Evolutionary conservation across 1,140 invertebrate genomes (phyloP).

Genomic region (Pteromalus puparum): DNA sequence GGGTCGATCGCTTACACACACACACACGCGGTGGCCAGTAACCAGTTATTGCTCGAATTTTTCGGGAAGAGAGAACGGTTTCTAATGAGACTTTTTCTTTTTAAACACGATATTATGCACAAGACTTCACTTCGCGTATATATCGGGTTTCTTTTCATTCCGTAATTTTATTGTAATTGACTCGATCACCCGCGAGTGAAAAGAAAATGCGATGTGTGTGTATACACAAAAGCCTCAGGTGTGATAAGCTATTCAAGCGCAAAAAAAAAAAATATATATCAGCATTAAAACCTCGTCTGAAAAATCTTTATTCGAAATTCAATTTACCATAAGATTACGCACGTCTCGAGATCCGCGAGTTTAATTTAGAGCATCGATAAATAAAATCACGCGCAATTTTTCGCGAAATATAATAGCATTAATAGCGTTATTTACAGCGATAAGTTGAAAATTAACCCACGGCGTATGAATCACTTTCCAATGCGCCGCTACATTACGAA

Average conservation of each 20-base stretch:
- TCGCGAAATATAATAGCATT: background rate
- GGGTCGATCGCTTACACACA: background rate
- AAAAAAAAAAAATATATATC: background rate
- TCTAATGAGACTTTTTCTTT: no score
- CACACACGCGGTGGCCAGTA: no score
- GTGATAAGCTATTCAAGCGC: background rate
- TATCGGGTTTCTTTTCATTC: no score
- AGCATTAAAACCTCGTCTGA: background rate
- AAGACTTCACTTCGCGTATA: no score
- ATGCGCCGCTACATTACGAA: background rate
- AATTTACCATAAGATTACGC: background rate
- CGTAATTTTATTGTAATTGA: no score
- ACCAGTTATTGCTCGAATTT: no score
- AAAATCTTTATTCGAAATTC: background rate
- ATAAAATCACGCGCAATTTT: background rate
- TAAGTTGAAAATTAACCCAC: background rate
- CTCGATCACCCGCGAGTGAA: no score
- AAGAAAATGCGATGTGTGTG: no score
- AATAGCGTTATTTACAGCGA: background rate
- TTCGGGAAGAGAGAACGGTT: no score
- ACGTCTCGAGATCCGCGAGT: background rate
- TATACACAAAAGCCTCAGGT: background rate
- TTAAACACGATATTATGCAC: no score
- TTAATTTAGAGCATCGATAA: background rate
- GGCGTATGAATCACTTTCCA: background rate